A percentile compares a stretch with the other conserved stretches of the same genome.
phyloP scores from a whole-genome alignment of 1,140 invertebrate species.

The Branchinecta lynchi region DNA sequence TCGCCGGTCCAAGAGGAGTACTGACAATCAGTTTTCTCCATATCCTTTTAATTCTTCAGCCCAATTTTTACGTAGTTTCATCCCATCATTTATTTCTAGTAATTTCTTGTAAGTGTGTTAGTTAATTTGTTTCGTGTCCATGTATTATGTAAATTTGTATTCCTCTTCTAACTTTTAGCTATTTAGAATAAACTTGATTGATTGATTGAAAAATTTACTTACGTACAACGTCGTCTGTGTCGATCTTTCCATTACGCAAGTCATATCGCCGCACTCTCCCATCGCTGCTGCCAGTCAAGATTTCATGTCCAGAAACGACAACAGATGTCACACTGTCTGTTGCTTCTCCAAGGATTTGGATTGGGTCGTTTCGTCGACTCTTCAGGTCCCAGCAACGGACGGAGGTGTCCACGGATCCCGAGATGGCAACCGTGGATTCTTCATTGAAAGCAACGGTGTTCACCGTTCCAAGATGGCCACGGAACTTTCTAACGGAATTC shows the following conservation, averaged over 20 bases:
- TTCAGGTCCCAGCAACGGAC: constrained; percentile 78
- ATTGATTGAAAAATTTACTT: constrained; percentile 37
- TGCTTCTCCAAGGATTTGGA: constrained; percentile 72
- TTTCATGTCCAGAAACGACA: constrained; percentile 55
- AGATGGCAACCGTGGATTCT: constrained; percentile 73
- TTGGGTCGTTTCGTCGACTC: constrained; percentile 50
- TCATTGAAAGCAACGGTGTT: constrained; percentile 85
- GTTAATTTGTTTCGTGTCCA: constrained; percentile 84
- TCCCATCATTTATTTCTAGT: no score
- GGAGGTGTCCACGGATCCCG: constrained; percentile 79
- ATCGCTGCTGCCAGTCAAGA: constrained; percentile 80
- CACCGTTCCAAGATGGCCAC: constrained; percentile 72
- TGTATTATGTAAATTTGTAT: no score
- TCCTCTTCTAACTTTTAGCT: no score
- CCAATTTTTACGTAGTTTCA: no score
- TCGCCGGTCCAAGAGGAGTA: no score
- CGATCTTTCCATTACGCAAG: constrained; percentile 63
- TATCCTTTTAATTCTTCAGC: no score
- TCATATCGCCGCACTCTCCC: constrained; percentile 74
- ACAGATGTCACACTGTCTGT: constrained; percentile 82
- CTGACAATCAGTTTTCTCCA: no score
- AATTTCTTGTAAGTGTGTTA: no score
- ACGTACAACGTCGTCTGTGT: constrained; percentile 71
- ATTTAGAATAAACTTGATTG: constrained; percentile 67
- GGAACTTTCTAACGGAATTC: constrained; percentile 56